phyloP scores from a whole-genome alignment of 1,140 invertebrate genomes.

The Drosophila ogumai region DNA sequence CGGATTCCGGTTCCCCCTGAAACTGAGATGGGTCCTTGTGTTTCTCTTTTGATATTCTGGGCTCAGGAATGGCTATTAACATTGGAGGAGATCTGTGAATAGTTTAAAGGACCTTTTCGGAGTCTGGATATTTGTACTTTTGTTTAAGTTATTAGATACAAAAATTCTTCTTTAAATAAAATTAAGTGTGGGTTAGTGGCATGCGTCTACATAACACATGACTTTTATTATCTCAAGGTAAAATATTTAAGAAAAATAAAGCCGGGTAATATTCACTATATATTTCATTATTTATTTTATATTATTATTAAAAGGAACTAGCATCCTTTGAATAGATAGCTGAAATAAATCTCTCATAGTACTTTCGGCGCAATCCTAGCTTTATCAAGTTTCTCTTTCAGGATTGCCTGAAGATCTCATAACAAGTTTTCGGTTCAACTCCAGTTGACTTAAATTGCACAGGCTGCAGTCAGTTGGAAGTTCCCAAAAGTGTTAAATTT shows the following conservation, averaged over 20 bases:
- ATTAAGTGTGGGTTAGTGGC: background rate
- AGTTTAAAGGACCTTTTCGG: background rate
- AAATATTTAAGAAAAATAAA: too few species aligned
- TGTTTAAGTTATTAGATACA: background rate
- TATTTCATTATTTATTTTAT: background rate
- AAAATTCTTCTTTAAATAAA: background rate
- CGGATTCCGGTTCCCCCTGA: background rate
- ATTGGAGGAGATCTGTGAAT: background rate
- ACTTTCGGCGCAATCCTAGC: background rate
- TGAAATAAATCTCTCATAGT: background rate
- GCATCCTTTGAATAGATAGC: too few species aligned
- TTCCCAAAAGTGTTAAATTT: slow-evolving; percentile 61
- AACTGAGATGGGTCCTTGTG: background rate
- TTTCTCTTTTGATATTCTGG: background rate
- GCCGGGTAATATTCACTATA: too few species aligned
- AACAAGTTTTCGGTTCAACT: slow-evolving; percentile 17
- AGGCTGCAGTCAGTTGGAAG: slow-evolving; percentile 45
- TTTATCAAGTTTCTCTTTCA: background rate
- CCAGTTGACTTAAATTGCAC: slow-evolving; percentile 25
- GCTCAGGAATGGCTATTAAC: background rate
- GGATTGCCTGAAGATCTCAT: slow-evolving; percentile 24
- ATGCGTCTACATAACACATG: too few species aligned
- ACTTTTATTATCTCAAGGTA: background rate
- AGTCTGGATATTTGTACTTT: background rate
- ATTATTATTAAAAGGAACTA: background rate